Evolutionary conservation across 2,113 vertebrate species (phyloP), one percentile per base, ranked within the genome.

Genomic region (Siphamia tubifer): DNA sequence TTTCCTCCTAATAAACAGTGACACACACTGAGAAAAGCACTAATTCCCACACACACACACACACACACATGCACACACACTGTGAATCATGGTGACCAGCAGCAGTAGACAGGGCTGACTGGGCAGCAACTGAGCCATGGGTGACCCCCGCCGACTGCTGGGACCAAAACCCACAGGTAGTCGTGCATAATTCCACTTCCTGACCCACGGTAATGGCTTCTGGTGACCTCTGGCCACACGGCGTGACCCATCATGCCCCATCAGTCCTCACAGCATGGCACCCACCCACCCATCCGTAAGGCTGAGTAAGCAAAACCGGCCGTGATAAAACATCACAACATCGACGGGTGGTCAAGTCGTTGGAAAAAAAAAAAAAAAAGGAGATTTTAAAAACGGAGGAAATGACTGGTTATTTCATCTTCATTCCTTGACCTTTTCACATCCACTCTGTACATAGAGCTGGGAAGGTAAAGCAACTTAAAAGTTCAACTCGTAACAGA

Each of bases 141-240:
- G 24, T 53, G 77, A 80, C 72, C 77, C 62, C 63, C 51, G 31
- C 57, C 45, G 56, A 80, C 73, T 28, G 17, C 51, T 2, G 57
- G 69, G 34, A 57, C 51, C n/a, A 63, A 64, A 64, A 60, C 55
- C 69, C 61, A 74, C 80, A 80, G 73, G 87, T 81, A 74, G 68
- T 57, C 23, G 63, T 58, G 71, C 68, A 67, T 54, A 68, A 81
- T 79, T 77, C 55, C 67, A 62, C 68, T 79, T 83, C 76, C 81
- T 81, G 68, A 51, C 32, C 25, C 23, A n/a, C 19, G 2, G 47
- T 82, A 74, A 86, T 61, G 44, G 60, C 70, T 78, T 69, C 79
- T 67, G 58, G 64, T 77, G 82, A 82, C 74, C 77, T 66, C 71
- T 58, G 86, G 34, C 20, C 62, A 44, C 47, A 42, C 12, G 27